Conservation (phyloP, 2,888 invertebrate species). For the Tortrix viridana region DNA sequence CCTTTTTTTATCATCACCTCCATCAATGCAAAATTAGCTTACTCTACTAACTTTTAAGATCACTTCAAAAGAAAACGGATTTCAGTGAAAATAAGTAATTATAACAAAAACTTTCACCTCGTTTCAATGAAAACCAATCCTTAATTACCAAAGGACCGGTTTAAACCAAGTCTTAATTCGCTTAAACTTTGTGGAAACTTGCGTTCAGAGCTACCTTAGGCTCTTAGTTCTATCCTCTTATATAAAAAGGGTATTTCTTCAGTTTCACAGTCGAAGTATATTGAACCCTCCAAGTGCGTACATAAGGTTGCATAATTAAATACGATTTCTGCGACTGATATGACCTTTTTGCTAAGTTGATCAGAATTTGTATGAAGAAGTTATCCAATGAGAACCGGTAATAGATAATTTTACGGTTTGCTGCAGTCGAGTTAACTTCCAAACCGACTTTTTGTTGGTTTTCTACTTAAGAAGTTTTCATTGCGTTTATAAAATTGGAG, state of each 20-base stretch:
- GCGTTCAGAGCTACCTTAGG: conserved; percentile 7
- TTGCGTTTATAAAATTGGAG: not conserved
- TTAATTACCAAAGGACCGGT: conserved; percentile 32
- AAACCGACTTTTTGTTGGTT: conserved; percentile 14
- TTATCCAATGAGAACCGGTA: conserved; percentile 15
- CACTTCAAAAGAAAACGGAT: no score
- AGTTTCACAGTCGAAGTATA: no score
- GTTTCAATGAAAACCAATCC: conserved; percentile 6
- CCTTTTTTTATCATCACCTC: no score
- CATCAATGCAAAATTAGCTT: no score
- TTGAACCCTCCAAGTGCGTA: no score
- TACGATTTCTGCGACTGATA: no score
- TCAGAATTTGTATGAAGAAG: conserved; percentile 12
- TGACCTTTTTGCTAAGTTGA: no score
- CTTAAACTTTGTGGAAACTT: conserved; percentile 21
- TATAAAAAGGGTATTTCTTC: no score
- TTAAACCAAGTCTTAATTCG: conserved; percentile 18
- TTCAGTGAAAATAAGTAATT: not conserved
- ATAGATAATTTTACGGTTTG: conserved; percentile 26
- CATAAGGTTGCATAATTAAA: no score
- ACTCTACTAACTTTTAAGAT: no score
- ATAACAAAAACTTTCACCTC: not conserved
- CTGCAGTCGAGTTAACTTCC: conserved; percentile 11
- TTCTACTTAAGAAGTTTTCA: conserved; percentile 8
- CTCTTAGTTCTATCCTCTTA: no score